Evolutionary conservation across 2,888 invertebrate genomes (phyloP).

Genomic region (Lycocerus yunnanus): DNA sequence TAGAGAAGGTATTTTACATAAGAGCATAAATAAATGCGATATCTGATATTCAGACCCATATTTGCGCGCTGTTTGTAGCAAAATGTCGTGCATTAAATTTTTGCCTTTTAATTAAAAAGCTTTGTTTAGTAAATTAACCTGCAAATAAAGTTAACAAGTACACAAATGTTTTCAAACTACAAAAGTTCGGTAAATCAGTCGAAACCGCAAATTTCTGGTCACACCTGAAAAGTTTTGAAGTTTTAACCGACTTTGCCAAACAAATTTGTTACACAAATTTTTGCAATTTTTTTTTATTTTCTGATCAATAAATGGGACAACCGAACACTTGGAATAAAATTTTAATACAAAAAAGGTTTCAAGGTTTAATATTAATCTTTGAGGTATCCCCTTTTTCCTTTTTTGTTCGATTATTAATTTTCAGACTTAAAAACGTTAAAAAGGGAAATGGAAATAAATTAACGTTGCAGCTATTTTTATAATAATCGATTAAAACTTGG

Average conservation of each 20-base stretch:
- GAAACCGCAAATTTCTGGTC: neutral
- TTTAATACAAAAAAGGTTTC: neutral
- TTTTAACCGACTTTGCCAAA: neutral
- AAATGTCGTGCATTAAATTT: neutral
- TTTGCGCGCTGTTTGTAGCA: conserved; percentile 26
- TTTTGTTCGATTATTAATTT: too few species aligned
- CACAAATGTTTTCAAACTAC: neutral
- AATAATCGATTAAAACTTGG: too few species aligned
- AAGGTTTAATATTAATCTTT: neutral
- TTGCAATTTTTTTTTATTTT: neutral
- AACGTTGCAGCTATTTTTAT: too few species aligned
- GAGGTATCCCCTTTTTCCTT: neutral
- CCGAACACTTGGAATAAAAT: neutral
- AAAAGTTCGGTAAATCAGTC: neutral
- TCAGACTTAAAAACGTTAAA: too few species aligned
- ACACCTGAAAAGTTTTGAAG: neutral
- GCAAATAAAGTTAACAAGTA: neutral
- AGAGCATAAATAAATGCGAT: conserved; percentile 37
- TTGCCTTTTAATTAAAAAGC: neutral
- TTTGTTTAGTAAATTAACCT: neutral
- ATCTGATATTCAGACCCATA: conserved; percentile 35
- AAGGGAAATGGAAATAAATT: too few species aligned
- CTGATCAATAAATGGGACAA: neutral
- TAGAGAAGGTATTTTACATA: conserved; percentile 22
- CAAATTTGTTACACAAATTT: neutral